Base-by-base conservation (phyloP, 2,113 vertebrate species). In the Podarcis raffonei region DNA sequence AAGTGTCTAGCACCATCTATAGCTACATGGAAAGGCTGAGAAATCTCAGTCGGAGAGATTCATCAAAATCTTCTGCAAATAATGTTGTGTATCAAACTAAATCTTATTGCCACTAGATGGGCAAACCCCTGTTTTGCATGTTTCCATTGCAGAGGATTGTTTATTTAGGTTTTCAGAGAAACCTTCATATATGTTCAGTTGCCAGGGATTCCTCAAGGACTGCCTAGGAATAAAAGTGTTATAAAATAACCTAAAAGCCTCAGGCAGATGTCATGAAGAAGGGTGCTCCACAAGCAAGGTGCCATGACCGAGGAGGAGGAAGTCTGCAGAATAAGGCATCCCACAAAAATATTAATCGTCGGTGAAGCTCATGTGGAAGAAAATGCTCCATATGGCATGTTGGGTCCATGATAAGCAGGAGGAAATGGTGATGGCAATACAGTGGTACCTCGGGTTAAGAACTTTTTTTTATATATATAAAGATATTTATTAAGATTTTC, bases 1-100 rank as follows among this genome's bases (percentile, higher is more conserved):
- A 23, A 59, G 71, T 23, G 25, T 85, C 69, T 84, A 85, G 71
- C 32, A 57, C 83, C 83, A 85, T 62, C 83, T 85, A 75, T 83
- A 71, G 65, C 35, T 18, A 6, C 65, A 71, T 37, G 23, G 53
- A 22, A 53, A 37, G 25, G 27, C 30, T 85, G 53, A 62, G 13
- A 76, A 39, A 37, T 37, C 11, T 59, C 42, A 16, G 6, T 37
- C n/a, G 27, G 3, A 74, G 48, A 75, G 6, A 75, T 9, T 25
- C 59, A 27, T 16, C 11, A 37, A 74, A 75, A 59, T 20, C 1
- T 74, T 25, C 18, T 57, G 2, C 2, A 85, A 85, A 75, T 59
- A 59, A 59, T 85, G 65, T 3, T 30, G 1, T 74, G 16, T 15
- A 32, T 74, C 11, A 59, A 53, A 84, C n/a, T 5, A 53, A 72